Conservation (phyloP, 2,888 invertebrate species). For the Athripsodes cinereus region DNA sequence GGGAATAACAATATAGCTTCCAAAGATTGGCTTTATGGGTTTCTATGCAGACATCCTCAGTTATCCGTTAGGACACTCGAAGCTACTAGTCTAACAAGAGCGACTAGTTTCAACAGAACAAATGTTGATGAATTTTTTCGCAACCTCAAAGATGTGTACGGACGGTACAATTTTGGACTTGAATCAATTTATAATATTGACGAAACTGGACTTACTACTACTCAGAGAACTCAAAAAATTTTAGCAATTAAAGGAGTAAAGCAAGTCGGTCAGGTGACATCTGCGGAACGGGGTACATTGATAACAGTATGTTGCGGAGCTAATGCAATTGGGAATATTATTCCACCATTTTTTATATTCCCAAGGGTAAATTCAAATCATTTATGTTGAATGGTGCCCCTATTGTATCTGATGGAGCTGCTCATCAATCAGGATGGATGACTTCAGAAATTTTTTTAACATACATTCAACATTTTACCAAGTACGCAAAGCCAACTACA, state of each 20-base stretch:
- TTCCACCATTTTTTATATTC: slow-evolving; percentile 3
- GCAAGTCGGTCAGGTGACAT: slow-evolving; percentile 7
- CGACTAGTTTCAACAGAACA: slow-evolving; percentile 5
- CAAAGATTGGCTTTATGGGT: slow-evolving; percentile 1
- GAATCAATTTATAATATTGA: slow-evolving; percentile 4
- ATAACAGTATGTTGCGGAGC: slow-evolving; percentile 2
- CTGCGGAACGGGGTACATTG: slow-evolving; percentile 7
- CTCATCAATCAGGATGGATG: slow-evolving; percentile 3
- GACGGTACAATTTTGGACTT: neutral
- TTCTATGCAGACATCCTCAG: slow-evolving; percentile 1
- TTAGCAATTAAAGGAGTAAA: slow-evolving; percentile 4
- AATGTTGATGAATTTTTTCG: slow-evolving; percentile 4
- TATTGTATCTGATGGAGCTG: neutral
- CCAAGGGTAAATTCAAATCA: slow-evolving; percentile 1
- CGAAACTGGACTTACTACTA: slow-evolving; percentile 5
- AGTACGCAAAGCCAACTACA: neutral
- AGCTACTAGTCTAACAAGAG: slow-evolving; percentile 6
- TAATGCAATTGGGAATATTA: slow-evolving; percentile 5
- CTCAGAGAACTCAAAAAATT: slow-evolving; percentile 2
- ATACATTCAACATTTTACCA: neutral
- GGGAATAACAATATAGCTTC: neutral
- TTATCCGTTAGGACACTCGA: slow-evolving; percentile 3
- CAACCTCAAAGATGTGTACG: slow-evolving; percentile 3
- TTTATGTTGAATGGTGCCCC: neutral
- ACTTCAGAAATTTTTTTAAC: neutral